Conservation (phyloP, 2,113 vertebrate genomes). For the Peromyscus maniculatus region DNA sequence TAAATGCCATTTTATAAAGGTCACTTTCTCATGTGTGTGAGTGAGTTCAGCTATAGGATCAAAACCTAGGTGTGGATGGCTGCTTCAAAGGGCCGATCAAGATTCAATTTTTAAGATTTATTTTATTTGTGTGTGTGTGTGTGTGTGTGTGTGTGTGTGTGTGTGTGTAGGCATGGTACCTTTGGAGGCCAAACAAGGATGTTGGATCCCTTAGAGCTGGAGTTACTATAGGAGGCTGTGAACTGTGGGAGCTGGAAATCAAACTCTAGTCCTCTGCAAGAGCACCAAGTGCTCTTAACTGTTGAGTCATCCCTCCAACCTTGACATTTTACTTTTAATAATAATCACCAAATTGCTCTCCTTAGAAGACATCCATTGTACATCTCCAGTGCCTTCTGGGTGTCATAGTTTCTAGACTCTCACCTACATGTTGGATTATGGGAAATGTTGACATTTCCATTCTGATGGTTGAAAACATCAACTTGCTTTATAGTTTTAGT, state of each 20-base stretch:
- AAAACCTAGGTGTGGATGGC: background rate
- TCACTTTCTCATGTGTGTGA: background rate
- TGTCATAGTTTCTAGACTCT: background rate
- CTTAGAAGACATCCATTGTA: background rate
- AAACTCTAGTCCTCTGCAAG: background rate
- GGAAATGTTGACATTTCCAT: background rate
- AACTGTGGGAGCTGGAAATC: background rate
- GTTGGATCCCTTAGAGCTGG: background rate
- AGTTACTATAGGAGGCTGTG: background rate
- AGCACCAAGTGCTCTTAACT: background rate
- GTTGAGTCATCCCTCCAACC: background rate
- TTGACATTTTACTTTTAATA: background rate
- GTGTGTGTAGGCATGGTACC: background rate
- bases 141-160: background rate
- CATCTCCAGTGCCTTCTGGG: background rate
- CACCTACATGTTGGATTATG: background rate
- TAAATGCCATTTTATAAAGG: background rate
- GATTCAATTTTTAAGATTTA: background rate
- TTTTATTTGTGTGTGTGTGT: background rate
- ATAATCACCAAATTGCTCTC: background rate
- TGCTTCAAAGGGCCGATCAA: background rate
- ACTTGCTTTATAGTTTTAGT: conserved; percentile 38
- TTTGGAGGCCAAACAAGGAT: background rate
- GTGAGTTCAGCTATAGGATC: background rate
- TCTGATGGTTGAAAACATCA: background rate